A percentile compares a stretch with the other conserved stretches of the same genome.
Conservation (phyloP, 2,113 vertebrate genomes). For the Anarhynchus alexandrinus region DNA sequence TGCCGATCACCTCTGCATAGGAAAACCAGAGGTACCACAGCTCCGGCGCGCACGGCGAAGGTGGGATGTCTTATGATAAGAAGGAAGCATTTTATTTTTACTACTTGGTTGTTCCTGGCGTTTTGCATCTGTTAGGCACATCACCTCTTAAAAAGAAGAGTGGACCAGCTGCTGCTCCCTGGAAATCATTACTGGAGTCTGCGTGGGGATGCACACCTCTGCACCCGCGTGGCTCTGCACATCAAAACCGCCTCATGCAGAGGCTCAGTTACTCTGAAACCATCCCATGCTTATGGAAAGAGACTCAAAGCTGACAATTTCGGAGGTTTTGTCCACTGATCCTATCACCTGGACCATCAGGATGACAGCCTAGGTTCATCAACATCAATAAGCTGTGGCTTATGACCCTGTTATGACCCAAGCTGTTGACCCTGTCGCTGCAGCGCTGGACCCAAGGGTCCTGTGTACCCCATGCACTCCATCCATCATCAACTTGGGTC, state of each 20-base stretch:
- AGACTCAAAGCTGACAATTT: background rate
- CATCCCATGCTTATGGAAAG: background rate
- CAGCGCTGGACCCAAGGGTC: background rate
- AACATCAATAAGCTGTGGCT: background rate
- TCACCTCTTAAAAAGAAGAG: background rate
- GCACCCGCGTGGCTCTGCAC: background rate
- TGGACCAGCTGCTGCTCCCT: background rate
- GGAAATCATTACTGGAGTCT: background rate
- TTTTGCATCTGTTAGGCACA: background rate
- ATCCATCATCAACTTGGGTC: background rate
- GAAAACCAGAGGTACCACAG: background rate
- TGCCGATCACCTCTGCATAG: rapidly evolving
- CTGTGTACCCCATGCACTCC: background rate
- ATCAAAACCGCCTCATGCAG: background rate
- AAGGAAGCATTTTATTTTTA: background rate
- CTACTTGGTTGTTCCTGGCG: background rate
- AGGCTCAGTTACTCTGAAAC: background rate
- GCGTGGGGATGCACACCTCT: background rate
- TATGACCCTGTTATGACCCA: no score
- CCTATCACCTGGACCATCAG: background rate
- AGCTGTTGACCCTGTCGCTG: background rate
- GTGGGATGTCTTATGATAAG: background rate
- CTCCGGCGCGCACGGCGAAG: rapidly evolving
- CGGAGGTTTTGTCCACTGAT: background rate
- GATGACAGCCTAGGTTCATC: background rate